Base-by-base conservation (phyloP, 2,888 invertebrate genomes). In the Phlogophora meticulosa region DNA sequence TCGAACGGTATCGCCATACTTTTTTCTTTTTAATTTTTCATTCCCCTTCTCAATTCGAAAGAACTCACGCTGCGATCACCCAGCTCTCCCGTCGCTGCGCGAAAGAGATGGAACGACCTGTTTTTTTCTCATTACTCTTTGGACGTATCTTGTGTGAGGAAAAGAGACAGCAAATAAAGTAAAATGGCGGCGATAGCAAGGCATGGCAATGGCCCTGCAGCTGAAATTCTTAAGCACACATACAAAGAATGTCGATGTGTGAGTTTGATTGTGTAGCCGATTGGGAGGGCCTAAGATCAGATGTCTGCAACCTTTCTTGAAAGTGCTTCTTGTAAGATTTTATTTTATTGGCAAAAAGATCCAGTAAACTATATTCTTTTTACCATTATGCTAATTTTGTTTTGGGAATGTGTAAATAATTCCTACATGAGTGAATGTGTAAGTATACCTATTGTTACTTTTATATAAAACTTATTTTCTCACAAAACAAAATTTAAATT, bases 41-140 rank as follows among this genome's bases (percentile, higher is more conserved):
- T 92, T 92, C 93, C 94, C 94, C 93, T 91, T 88, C 91, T 90
- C 88, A 86, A 93, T 91, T 89, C 88, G 86, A 88, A 91, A 90
- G 91, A 91, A 88, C 87, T 88, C 90, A 88, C 90, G 90, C 90
- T 90, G 88, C 87, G 88, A 88, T 87, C 87, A 81, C 83, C 81
- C 82, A 66, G 51, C 66, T 85, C 82, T 83, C 85, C 83, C 82
- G 77, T 82, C 73, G 78, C 74, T 72, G 88, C 74, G 82, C 67
- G 85, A 92, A 84, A 83, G 91, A 91, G 93, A 90, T 85, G 86
- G 81, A 79, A 68, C 58, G 75, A 80, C 61, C 20, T 15, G 80
- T 78, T 78, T 83, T 85, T 84, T 81, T 85, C 85, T 89, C 87
- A 81, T 64, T 61, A 65, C 48, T 71, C 86, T 82, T 71, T 78